Percentiles rank a stretch among this genome's conserved stretches.
These are phyloP conservation scores for Salticus scenicus DNA, from an alignment of 2,888 invertebrate genomes.

Conservation along the genomic window DNA sequence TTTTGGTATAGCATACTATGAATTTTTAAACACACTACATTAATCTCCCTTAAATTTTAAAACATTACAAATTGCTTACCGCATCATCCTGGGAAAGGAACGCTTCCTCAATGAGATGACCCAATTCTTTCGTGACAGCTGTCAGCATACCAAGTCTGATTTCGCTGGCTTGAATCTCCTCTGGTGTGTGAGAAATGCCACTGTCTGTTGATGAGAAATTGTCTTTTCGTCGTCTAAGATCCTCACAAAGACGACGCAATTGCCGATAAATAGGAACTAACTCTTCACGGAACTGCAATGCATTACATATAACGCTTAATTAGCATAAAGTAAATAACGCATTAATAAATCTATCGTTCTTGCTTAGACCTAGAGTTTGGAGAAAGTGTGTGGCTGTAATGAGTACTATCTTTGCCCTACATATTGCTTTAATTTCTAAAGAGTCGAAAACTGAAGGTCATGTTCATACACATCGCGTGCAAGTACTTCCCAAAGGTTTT, in stretches of 20 bases:
- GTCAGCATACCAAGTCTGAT: conserved; percentile 72
- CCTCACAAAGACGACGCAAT: conserved; percentile 76
- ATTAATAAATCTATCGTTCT: too few species aligned
- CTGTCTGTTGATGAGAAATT: conserved; percentile 71
- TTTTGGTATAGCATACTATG: too few species aligned
- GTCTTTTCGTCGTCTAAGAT: conserved; percentile 73
- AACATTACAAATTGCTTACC: conserved; percentile 55
- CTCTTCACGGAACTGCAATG: conserved; percentile 74
- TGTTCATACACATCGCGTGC: too few species aligned
- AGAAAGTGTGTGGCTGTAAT: too few species aligned
- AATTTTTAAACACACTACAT: too few species aligned
- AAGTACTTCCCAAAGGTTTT: too few species aligned
- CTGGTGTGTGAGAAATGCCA: conserved; percentile 71
- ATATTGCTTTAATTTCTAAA: too few species aligned
- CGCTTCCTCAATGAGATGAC: conserved; percentile 73
- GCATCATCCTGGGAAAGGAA: conserved; percentile 68
- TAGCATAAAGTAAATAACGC: background rate
- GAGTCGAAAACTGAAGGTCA: too few species aligned
- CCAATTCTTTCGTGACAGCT: conserved; percentile 73
- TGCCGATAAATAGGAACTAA: conserved; percentile 77
- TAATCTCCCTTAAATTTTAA: too few species aligned
- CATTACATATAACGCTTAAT: background rate
- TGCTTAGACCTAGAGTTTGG: too few species aligned
- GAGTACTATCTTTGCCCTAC: too few species aligned
- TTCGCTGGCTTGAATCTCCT: conserved; percentile 71